Evolutionary conservation across 2,797 vertebrate genomes (phyloP).

Genomic region (Threskiornis aethiopicus): DNA sequence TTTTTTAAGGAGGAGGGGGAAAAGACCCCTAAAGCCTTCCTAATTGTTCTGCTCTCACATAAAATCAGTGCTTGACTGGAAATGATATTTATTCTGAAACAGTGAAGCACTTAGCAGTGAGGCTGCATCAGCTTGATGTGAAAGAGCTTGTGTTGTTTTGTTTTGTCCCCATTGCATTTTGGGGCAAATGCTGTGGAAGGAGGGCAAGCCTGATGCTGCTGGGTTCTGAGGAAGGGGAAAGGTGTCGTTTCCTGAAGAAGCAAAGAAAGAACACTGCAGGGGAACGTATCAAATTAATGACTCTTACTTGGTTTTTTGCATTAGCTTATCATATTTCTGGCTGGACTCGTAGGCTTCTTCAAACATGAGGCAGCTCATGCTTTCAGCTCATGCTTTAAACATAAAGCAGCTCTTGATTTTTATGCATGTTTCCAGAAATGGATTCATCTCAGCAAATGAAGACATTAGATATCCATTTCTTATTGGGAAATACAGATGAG

Average conservation of each 20-base stretch:
- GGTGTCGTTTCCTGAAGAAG: not conserved
- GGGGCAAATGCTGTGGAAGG: not conserved
- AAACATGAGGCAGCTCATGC: not conserved
- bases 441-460: not conserved
- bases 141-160: not conserved
- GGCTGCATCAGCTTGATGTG: not conserved
- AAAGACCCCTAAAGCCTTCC: not conserved
- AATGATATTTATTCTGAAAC: constrained; percentile 28
- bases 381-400: not conserved
- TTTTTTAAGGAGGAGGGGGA: not conserved
- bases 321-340: not conserved
- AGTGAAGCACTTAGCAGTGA: not conserved
- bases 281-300: not conserved
- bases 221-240: not conserved
- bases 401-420: not conserved
- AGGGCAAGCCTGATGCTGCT: not conserved
- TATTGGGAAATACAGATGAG: not conserved
- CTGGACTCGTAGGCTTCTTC: not conserved
- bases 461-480: not conserved
- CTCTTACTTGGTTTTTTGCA: not conserved
- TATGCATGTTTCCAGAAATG: not conserved
- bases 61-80: constrained; percentile 25
- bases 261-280: not conserved
- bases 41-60: not conserved
- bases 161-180: not conserved